These are phyloP conservation scores for Molossus alvarezi DNA, from an alignment of 2,797 vertebrate species.

Conservation along the genomic window DNA sequence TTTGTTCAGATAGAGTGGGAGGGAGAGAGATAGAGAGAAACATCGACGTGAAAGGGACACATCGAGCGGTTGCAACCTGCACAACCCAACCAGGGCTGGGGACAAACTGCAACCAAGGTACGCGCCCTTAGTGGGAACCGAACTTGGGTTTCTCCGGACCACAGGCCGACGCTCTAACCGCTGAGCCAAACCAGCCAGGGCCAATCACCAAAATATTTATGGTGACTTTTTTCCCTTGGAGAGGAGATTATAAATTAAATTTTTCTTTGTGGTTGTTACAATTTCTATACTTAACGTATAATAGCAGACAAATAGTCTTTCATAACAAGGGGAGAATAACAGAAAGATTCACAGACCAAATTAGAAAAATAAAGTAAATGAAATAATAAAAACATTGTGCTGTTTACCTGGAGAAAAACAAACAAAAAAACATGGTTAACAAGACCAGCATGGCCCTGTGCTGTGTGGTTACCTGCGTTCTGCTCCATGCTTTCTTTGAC, in stretches of 20 bases:
- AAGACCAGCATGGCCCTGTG: rapidly evolving
- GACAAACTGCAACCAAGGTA: too few relatives aligned
- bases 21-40: too few relatives aligned
- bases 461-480: slow-evolving; percentile 89
- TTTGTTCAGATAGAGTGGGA: too few relatives aligned
- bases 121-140: too few relatives aligned
- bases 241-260: neutral
- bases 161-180: neutral
- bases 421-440: rapidly evolving
- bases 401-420: neutral
- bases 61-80: too few relatives aligned
- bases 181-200: neutral
- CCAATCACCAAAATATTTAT: neutral
- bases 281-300: neutral
- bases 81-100: too few relatives aligned
- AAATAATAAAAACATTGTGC: neutral
- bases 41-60: too few relatives aligned
- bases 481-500: slow-evolving; percentile 93
- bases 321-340: neutral
- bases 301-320: neutral
- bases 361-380: neutral
- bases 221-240: neutral
- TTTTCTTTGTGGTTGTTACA: neutral
- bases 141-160: too few relatives aligned
- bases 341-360: neutral